phyloP scores from a whole-genome alignment of 2,113 vertebrate species.

The Scomber colias region DNA sequence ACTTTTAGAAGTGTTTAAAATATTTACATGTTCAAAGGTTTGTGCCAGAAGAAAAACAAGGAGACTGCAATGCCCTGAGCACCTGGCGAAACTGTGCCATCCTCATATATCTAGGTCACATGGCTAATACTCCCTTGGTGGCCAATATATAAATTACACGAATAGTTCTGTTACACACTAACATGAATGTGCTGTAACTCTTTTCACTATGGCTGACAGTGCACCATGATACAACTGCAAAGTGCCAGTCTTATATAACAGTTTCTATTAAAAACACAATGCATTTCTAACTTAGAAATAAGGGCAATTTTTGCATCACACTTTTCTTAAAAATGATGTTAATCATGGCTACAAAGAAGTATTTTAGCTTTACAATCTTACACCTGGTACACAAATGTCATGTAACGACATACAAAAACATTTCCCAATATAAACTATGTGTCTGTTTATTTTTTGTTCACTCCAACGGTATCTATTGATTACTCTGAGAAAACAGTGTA shows the following conservation, averaged over 20 bases:
- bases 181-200: conserved; percentile 28
- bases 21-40: conserved; percentile 78
- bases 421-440: not conserved
- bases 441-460: conserved; percentile 32
- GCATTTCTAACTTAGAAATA: conserved; percentile 25
- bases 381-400: not conserved
- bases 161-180: conserved; percentile 34
- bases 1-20: conserved; percentile 79
- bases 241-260: conserved; percentile 46
- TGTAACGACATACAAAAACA: conserved; percentile 17
- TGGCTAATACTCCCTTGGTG: conserved; percentile 40
- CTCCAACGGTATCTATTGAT: conserved; percentile 59
- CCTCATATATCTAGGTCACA: conserved; percentile 59
- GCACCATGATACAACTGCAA: conserved; percentile 16
- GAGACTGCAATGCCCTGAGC: conserved; percentile 54
- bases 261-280: conserved; percentile 45
- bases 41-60: conserved; percentile 67
- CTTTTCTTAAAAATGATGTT: conserved; percentile 1
- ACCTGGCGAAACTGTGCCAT: conserved; percentile 74
- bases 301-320: conserved; percentile 10
- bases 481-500: conserved; percentile 42
- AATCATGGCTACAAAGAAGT: conserved; percentile 5
- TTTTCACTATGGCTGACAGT: conserved; percentile 41
- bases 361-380: not conserved
- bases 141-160: conserved; percentile 59